phyloP scores from a whole-genome alignment of 2,797 vertebrate species.

The Lophotriccus pileatus region DNA sequence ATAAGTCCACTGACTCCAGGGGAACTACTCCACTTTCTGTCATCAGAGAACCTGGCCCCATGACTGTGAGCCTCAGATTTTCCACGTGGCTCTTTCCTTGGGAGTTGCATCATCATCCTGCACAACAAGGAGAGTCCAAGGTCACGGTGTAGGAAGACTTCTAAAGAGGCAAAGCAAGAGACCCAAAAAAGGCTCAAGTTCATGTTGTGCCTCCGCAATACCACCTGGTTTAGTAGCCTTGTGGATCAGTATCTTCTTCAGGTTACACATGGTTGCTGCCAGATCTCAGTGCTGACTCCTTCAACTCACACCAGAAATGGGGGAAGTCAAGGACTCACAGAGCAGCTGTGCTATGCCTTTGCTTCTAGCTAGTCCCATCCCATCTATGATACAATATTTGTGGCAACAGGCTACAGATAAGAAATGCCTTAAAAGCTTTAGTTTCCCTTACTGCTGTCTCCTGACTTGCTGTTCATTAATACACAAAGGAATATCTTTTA shows the following conservation, averaged over 20 bases:
- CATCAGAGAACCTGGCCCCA: constrained; percentile 14
- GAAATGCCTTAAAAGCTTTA: not conserved
- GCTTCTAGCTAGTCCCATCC: not conserved
- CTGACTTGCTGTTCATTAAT: not conserved
- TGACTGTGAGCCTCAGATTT: constrained; percentile 8
- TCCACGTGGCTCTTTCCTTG: constrained; percentile 6
- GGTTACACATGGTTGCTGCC: not conserved
- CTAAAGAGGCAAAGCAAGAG: not conserved
- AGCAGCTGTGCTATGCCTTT: not conserved
- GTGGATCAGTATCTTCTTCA: not conserved
- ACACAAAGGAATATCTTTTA: not conserved
- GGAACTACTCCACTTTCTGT: not conserved
- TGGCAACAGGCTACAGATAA: not conserved
- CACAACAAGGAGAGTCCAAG: not conserved
- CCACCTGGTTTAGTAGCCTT: not conserved
- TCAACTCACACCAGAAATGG: not conserved
- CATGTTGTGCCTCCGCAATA: not conserved
- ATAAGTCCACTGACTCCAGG: not conserved
- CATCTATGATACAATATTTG: not conserved
- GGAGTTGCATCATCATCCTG: not conserved
- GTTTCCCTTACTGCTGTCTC: not conserved
- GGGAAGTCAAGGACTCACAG: not conserved
- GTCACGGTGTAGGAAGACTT: not conserved
- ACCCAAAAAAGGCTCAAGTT: not conserved
- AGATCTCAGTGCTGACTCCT: not conserved